phyloP scores from a whole-genome alignment of 2,113 vertebrate species.

The Chauna torquata region DNA sequence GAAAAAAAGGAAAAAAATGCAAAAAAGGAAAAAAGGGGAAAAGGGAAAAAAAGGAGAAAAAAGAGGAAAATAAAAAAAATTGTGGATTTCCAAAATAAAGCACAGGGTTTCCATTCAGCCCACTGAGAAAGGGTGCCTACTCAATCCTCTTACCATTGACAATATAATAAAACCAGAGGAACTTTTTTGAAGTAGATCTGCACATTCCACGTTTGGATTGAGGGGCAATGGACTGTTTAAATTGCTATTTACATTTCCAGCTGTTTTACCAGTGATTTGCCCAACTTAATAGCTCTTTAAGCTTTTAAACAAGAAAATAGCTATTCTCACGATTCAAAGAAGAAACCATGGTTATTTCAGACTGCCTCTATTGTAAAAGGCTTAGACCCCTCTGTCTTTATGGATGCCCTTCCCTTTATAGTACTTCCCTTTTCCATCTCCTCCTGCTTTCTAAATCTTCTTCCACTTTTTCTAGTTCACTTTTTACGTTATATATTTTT shows the following conservation, averaged over 20 bases:
- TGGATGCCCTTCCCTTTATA: slow-evolving; percentile 53
- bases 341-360: slow-evolving; percentile 74
- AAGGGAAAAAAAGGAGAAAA: neutral
- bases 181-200: slow-evolving; percentile 68
- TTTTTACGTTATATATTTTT: slow-evolving; percentile 59
- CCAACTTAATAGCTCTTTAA: slow-evolving; percentile 85
- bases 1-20: neutral
- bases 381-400: slow-evolving; percentile 72
- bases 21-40: neutral
- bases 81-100: slow-evolving; percentile 72
- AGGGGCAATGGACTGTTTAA: slow-evolving; percentile 80
- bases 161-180: slow-evolving; percentile 75
- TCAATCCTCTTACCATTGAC: slow-evolving; percentile 76
- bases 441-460: slow-evolving; percentile 47
- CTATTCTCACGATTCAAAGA: slow-evolving; percentile 80
- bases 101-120: slow-evolving; percentile 67
- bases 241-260: slow-evolving; percentile 85
- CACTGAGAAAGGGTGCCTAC: slow-evolving; percentile 55
- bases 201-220: slow-evolving; percentile 72
- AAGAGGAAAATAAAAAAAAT: neutral
- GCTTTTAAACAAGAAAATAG: slow-evolving; percentile 84
- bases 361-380: slow-evolving; percentile 74
- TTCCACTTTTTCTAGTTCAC: slow-evolving; percentile 14
- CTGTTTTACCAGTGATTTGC: slow-evolving; percentile 85
- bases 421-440: slow-evolving; percentile 56